A percentile compares a stretch with the other conserved stretches of the same genome.
Conservation (phyloP, 2,888 invertebrate species). For the Cerceris ruficornis region DNA sequence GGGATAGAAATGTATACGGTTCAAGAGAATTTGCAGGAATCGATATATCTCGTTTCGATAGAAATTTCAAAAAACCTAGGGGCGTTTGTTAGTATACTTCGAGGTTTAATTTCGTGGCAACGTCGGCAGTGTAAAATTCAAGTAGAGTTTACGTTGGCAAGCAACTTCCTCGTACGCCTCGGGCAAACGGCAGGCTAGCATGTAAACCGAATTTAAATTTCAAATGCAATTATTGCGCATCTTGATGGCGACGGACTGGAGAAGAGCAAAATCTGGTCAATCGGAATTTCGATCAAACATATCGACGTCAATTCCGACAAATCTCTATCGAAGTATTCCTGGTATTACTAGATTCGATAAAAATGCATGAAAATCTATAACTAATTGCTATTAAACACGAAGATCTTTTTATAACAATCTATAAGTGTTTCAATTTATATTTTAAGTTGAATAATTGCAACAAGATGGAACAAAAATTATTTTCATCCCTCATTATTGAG, state of each 20-base stretch:
- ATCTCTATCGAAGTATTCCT: neutral
- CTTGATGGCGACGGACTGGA: neutral
- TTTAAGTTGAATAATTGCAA: too few relatives aligned
- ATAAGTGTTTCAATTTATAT: too few relatives aligned
- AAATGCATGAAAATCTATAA: too few relatives aligned
- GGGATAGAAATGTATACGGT: neutral
- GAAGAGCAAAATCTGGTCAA: neutral
- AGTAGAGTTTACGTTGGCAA: slow-evolving; percentile 1
- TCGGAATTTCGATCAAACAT: neutral
- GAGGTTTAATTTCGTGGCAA: slow-evolving; percentile 1
- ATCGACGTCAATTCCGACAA: neutral
- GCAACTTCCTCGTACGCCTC: neutral
- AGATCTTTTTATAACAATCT: too few relatives aligned
- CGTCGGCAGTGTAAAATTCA: neutral
- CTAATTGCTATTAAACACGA: too few relatives aligned
- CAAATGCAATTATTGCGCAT: slow-evolving; percentile 34
- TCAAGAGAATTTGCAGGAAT: neutral
- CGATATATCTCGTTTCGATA: neutral
- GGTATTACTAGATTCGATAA: too few relatives aligned
- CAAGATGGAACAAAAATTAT: too few relatives aligned
- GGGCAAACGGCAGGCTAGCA: neutral
- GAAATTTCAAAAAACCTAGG: neutral
- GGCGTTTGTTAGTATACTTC: neutral
- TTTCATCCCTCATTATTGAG: too few relatives aligned
- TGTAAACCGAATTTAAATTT: slow-evolving; percentile 28